Base-by-base conservation (phyloP, 2,113 vertebrate species). In the Sus scrofa region DNA sequence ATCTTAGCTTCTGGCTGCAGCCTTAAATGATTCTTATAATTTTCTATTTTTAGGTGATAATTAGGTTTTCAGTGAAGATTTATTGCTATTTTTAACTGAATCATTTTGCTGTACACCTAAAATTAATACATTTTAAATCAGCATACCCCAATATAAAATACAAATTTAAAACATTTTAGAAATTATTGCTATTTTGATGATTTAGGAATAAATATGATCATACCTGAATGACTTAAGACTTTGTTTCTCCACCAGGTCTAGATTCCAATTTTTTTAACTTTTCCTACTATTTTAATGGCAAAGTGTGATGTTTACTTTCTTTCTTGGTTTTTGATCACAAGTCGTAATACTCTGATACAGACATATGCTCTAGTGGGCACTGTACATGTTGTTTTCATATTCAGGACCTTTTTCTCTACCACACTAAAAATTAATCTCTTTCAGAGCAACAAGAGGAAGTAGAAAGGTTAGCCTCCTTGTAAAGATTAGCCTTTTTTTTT, bases 41-140 rank as follows among this genome's bases (percentile, higher is more conserved):
- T 90, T 86, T 84, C 54, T 86, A 6, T 4, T 96, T 89, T 92
- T 90, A 78, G 44, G 24, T 54, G 16, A 44, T 52, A 74, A 63
- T 0, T 89, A 70, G 52, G 12, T 68, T 93, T 97, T 96, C 68
- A 82, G 62, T 85, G 94, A 89, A 92, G 93, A 82, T 81, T 56
- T 89, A 58, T 44, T 44, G 44, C 44, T 44, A 44, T 44, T 44
- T 44, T 44, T 44, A 44, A 44, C 44, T 44, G 44, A 44, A 44
- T 44, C 44, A 44, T 44, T 44, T 44, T 44, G 44, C 44, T 8
- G 5, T 44, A 8, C 8, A 44, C 44, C 44, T 44, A 8, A 44
- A 44, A 44, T 8, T 44, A 44, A 44, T 44, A 44, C 44, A 44
- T 44, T 44, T 4, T 44, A 44, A 44, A 44, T 44, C 44, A 44